Conservation (phyloP, 2,113 vertebrate species). For the Austrofundulus limnaeus region DNA sequence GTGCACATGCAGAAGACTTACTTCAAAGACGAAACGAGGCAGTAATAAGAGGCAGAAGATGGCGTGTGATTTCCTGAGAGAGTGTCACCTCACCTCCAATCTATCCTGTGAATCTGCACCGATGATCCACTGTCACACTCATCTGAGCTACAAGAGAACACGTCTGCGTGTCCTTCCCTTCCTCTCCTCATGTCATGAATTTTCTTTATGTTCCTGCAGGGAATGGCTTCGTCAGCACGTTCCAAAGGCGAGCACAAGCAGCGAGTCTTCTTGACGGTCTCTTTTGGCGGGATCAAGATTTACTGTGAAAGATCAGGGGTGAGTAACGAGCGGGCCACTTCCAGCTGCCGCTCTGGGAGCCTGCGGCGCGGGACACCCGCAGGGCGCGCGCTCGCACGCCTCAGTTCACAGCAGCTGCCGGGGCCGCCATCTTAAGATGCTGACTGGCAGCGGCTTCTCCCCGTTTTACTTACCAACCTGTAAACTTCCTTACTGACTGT, state of each 20-base stretch:
- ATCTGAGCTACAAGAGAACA: conserved; percentile 48
- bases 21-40: conserved; percentile 28
- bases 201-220: conserved; percentile 79
- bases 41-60: conserved; percentile 43
- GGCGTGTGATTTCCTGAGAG: conserved; percentile 49
- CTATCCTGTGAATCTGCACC: not conserved
- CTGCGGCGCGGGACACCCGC: conserved; percentile 52
- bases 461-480: not conserved
- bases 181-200: conserved; percentile 47
- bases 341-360: conserved; percentile 50
- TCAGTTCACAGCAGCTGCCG: conserved; percentile 45
- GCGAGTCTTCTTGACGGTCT: conserved; percentile 95
- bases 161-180: conserved; percentile 31
- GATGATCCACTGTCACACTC: conserved; percentile 49
- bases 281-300: conserved; percentile 98
- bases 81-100: conserved; percentile 30
- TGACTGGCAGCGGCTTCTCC: conserved; percentile 15
- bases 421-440: conserved; percentile 55
- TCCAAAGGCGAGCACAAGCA: conserved; percentile 99
- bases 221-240: conserved; percentile 91
- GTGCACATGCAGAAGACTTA: conserved; percentile 41
- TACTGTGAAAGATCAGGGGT: conserved; percentile 98
- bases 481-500: not conserved
- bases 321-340: conserved; percentile 73
- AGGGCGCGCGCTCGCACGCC: conserved; percentile 45